Base-by-base conservation (phyloP, 1,140 invertebrate species). In the Eumaeus atala region DNA sequence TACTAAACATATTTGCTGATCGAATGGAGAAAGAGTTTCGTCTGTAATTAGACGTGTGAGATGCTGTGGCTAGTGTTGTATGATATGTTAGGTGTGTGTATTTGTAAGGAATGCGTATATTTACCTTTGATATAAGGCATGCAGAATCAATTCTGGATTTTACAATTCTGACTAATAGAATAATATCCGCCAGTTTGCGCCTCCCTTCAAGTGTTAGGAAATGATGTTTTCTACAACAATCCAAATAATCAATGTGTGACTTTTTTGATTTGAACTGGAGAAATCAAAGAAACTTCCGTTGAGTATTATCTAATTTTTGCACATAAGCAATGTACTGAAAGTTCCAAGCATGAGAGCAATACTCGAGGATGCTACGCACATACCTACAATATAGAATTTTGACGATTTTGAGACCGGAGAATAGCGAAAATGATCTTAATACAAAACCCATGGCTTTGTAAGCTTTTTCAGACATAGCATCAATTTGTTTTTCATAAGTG, bases 351-450 rank as follows among this genome's bases (percentile, higher is more conserved):
- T 38, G 10, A 38, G 36, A 38, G 9, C 36, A 38, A 11, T 38
- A 38, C 3, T 38, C 36, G 36, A 38, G 36, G 36, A 38, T 38
- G 12, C 36, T 38, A 38, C 36, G 36, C 36, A 38, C 36, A n/a
- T 38, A 38, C 12, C 10, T n/a, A 38, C 36, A 38, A 38, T 8
- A 38, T n/a, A 38, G 36, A 1, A 38, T 38, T n/a, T 38, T 38
- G 0, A 38, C 4, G 11, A 38, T n/a, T 38, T 38, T 38, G 11
- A 38, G 1, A 11, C 10, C 11, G 36, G 5, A n/a, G 12, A 38
- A 38, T 38, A n/a, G 9, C 11, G 36, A 11, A 5, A 10, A 38
- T 38, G 36, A 10, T 11, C 36, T 38, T 38, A 38, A n/a, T 3
- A 38, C 12, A 11, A 38, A 38, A 38, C 36, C 36, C 4, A 38